Evolutionary conservation across 2,113 vertebrate species (phyloP).

Genomic region (Marmota monax): DNA sequence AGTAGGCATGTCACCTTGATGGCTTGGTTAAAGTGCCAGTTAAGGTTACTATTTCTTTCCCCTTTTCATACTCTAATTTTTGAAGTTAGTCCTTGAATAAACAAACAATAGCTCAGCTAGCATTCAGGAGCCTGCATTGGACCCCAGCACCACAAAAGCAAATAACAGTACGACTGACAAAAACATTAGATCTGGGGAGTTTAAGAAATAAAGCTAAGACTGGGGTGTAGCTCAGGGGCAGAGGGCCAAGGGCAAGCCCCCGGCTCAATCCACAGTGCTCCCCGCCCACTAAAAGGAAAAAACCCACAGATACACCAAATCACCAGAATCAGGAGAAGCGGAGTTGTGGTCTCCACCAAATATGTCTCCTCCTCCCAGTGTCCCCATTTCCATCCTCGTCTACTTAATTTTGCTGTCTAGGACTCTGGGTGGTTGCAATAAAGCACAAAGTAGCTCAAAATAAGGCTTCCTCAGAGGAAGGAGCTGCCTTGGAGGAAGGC

Average conservation of each 20-base stretch:
- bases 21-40: not conserved
- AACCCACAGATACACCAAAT: too few relatives aligned
- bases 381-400: not conserved
- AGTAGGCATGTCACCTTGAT: not conserved
- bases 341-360: not conserved
- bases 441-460: not conserved
- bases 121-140: too few relatives aligned
- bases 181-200: too few relatives aligned
- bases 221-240: not conserved
- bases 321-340: not conserved
- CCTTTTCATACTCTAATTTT: not conserved
- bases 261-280: not conserved
- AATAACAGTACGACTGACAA: too few relatives aligned
- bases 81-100: not conserved
- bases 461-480: too few relatives aligned
- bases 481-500: too few relatives aligned
- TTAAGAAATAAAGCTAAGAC: not conserved
- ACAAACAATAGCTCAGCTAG: not conserved
- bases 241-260: not conserved
- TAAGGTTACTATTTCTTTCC: not conserved
- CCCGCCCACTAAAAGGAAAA: too few relatives aligned
- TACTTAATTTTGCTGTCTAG: not conserved
- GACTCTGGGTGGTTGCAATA: not conserved
- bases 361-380: not conserved
- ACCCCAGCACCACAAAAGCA: too few relatives aligned